Conservation (phyloP, 2,797 vertebrate species). For the Vespertilio murinus region DNA sequence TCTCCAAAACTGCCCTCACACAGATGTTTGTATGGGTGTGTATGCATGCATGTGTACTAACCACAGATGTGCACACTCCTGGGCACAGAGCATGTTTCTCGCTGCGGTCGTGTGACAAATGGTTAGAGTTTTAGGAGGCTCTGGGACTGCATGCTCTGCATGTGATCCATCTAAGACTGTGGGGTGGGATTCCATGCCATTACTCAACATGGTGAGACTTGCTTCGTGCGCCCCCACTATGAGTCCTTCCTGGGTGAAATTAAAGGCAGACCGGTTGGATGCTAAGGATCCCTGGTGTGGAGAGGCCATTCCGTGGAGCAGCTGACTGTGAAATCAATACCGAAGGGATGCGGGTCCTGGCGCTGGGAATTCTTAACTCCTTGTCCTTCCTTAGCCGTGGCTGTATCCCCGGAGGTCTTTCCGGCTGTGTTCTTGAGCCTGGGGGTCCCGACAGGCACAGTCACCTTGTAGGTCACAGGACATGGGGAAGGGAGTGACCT, state of each 20-base stretch:
- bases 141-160: slow-evolving; percentile 85
- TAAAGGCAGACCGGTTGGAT: slow-evolving; percentile 89
- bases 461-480: slow-evolving; percentile 94
- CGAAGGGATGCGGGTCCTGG: slow-evolving; percentile 87
- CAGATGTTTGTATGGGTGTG: slow-evolving; percentile 46
- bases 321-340: slow-evolving; percentile 88
- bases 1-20: slow-evolving; percentile 63
- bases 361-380: slow-evolving; percentile 75
- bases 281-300: slow-evolving; percentile 89
- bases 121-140: slow-evolving; percentile 86
- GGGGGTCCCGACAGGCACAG: slow-evolving; percentile 95
- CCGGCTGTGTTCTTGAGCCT: slow-evolving; percentile 91
- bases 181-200: slow-evolving; percentile 84
- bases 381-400: slow-evolving; percentile 81
- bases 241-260: slow-evolving; percentile 85
- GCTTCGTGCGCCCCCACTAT: slow-evolving; percentile 81
- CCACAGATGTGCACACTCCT: slow-evolving; percentile 56
- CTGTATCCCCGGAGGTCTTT: slow-evolving; percentile 86
- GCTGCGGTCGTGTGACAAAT: slow-evolving; percentile 80
- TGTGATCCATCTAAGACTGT: slow-evolving; percentile 79
- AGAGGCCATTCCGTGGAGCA: slow-evolving; percentile 88
- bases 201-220: slow-evolving; percentile 79
- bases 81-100: slow-evolving; percentile 84
- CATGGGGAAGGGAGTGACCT: slow-evolving; percentile 98
- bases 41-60: slow-evolving; percentile 77